Evolutionary conservation across 2,888 invertebrate genomes (phyloP).

Genomic region (Hanleya hanleyi): DNA sequence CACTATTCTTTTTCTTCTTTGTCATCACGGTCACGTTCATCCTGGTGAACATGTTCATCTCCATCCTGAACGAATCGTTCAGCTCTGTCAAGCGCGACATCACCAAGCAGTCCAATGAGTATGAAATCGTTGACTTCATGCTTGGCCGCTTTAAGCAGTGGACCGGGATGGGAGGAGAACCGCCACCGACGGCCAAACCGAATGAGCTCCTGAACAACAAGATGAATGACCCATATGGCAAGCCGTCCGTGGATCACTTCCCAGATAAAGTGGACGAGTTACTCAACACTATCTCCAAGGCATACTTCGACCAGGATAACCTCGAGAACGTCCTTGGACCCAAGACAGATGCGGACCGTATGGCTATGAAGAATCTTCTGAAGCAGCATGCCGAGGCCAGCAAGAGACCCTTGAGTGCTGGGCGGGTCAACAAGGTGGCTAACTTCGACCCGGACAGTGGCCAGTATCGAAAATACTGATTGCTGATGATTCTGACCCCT

Average conservation of each 20-base stretch:
- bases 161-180: constrained; percentile 41
- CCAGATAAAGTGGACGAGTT: constrained; percentile 71
- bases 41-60: constrained; percentile 70
- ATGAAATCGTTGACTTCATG: constrained; percentile 69
- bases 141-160: constrained; percentile 51
- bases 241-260: constrained; percentile 57
- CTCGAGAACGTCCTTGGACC: constrained; percentile 48
- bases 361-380: constrained; percentile 35
- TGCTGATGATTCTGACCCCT: no score
- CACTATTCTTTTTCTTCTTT: constrained; percentile 64
- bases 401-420: background rate
- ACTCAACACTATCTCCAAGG: constrained; percentile 67
- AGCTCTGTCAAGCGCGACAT: constrained; percentile 60
- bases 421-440: background rate
- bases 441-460: background rate
- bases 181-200: background rate
- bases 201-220: constrained; percentile 20
- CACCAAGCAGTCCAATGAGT: constrained; percentile 63
- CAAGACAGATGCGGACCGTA: constrained; percentile 34
- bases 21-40: constrained; percentile 64
- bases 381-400: constrained; percentile 76
- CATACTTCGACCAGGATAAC: constrained; percentile 65
- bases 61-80: constrained; percentile 70
- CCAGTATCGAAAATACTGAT: background rate
- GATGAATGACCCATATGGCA: background rate